Base-by-base conservation (phyloP, 2,797 vertebrate species). In the Benthosema pterotum region DNA sequence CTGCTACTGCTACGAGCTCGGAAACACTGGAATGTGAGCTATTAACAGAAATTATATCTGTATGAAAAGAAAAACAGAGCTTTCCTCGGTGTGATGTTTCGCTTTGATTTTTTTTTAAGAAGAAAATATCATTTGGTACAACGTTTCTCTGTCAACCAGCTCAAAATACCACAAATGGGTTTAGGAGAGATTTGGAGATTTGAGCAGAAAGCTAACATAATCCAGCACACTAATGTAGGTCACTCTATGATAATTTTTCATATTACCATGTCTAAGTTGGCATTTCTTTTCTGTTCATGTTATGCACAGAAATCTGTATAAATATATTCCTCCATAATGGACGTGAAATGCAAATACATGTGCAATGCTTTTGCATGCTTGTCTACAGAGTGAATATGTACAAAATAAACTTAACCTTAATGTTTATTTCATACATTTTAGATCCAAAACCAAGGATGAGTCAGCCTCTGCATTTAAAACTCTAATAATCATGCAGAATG, bases 161-260 rank as follows among this genome's bases (percentile, higher is more conserved):
- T 63, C 52, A 77, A 67, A 81, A 80, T 68, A 73, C 46, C 74
- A 77, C 73, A 78, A 83, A 87, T 82, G 83, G 71, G 63, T 60
- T 78, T 57, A 77, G 70, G 79, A 86, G 83, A 83, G 81, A 87
- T 87, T 85, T 82, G 64, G 77, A 82, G 78, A 80, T 86, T 85
- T 82, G 74, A 51, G 57, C 68, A 78, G 67, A 17, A 5, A 77
- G 66, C 73, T 83, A 75, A 79, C 56, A 84, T 83, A 83, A 90
- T 87, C 84, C 77, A 76, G 72, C 16, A 16, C 54, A 42, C 57
- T 70, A 77, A 87, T 86, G 77, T 87, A 71, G 79, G 78, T 84
- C 77, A 82, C 75, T 82, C 82, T 75, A 75, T 62, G 9, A 72
- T 70, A 3, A 74, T 76, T 74, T n/a, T 82, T 42, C 50, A 72